Percentiles rank a stretch among this genome's conserved stretches.
phyloP scores from a whole-genome alignment of 1,140 invertebrate genomes.

The Diorhabda carinulata region DNA sequence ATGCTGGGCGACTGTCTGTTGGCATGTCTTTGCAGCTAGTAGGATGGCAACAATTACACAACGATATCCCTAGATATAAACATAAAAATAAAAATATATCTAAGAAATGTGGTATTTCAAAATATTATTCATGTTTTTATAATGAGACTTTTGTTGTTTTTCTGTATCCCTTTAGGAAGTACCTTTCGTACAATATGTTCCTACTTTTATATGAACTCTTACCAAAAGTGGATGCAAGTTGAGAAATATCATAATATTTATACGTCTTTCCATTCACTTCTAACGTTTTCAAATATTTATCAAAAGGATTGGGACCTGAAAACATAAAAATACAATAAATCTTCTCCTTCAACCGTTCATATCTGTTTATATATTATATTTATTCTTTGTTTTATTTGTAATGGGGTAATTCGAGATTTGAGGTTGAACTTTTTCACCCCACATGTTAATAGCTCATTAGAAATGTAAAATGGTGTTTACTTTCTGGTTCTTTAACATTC shows the following conservation, averaged over 20 bases:
- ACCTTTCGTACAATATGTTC: not conserved
- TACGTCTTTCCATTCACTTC: constrained; percentile 62
- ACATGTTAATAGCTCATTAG: too few species aligned
- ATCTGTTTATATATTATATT: too few species aligned
- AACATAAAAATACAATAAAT: constrained; percentile 22
- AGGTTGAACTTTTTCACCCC: too few species aligned
- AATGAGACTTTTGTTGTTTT: constrained; percentile 9
- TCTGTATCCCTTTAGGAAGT: not conserved
- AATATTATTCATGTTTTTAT: constrained; percentile 8
- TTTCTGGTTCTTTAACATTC: too few species aligned
- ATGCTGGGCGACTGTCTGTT: too few species aligned
- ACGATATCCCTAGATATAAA: not conserved
- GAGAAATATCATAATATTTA: constrained; percentile 71
- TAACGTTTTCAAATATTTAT: constrained; percentile 63
- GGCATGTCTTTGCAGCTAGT: too few species aligned
- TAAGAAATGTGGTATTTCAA: constrained; percentile 7
- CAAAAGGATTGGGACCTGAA: constrained; percentile 68
- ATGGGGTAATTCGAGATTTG: too few species aligned
- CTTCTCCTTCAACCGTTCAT: too few species aligned
- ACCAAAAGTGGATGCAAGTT: constrained; percentile 74
- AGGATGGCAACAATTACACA: too few species aligned
- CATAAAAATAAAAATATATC: constrained; percentile 6
- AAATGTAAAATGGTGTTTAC: too few species aligned
- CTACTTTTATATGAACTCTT: constrained; percentile 45
- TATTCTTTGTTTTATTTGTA: too few species aligned